Conservation (phyloP, 2,113 vertebrate genomes). For the Melanerpes formicivorus region DNA sequence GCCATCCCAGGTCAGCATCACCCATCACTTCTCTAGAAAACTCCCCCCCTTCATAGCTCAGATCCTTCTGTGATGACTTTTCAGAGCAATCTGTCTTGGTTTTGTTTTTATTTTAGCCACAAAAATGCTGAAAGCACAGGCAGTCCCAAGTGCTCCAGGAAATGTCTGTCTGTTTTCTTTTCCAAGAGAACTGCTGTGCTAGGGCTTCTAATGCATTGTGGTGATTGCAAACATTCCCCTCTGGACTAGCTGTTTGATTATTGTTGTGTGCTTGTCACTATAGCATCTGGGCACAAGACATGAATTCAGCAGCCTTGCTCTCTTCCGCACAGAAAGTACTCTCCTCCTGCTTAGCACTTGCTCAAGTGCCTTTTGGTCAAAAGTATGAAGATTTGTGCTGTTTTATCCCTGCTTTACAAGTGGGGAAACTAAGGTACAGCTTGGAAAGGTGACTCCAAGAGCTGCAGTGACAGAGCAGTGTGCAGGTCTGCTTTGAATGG, state of each 20-base stretch:
- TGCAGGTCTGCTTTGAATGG: rapidly evolving
- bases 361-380: neutral
- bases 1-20: neutral
- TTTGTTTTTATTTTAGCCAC: slow-evolving; percentile 42
- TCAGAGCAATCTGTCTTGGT: neutral
- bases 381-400: neutral
- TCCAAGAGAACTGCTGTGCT: slow-evolving; percentile 47
- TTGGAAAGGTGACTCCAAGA: neutral
- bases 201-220: slow-evolving; percentile 21
- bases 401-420: neutral
- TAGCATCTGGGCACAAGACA: slow-evolving; percentile 51
- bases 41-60: neutral
- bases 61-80: slow-evolving; percentile 10
- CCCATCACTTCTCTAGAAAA: neutral
- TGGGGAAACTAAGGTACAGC: neutral
- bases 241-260: neutral
- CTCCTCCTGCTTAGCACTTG: neutral
- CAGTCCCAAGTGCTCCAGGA: slow-evolving; percentile 49
- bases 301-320: neutral
- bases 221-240: slow-evolving; percentile 47
- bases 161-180: slow-evolving; percentile 6
- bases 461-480: neutral
- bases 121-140: slow-evolving; percentile 12
- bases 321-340: neutral
- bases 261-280: slow-evolving; percentile 54